These are phyloP conservation scores for Poeciliopsis occidentalis DNA, from an alignment of 2,113 vertebrate species.

Conservation along the genomic window DNA sequence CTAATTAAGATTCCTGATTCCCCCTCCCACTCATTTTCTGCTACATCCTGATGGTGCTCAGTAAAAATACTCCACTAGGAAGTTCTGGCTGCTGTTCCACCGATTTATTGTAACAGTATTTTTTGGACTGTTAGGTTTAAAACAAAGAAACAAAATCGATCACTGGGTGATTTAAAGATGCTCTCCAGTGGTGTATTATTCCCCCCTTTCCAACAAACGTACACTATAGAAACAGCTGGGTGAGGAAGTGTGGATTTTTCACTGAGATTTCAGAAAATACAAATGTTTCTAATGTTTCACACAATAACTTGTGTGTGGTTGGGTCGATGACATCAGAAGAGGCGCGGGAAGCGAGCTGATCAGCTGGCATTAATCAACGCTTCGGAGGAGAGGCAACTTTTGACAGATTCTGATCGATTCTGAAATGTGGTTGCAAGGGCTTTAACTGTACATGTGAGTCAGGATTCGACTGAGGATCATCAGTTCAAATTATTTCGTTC, in stretches of 20 bases:
- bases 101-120: background rate
- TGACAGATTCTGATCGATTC: no score
- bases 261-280: background rate
- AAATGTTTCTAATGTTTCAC: background rate
- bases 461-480: background rate
- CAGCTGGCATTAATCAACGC: background rate
- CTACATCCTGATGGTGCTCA: conserved; percentile 12
- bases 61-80: conserved; percentile 20
- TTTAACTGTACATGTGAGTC: background rate
- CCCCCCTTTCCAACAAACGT: background rate
- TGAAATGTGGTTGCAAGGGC: no score
- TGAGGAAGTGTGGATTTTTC: background rate
- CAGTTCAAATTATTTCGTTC: background rate
- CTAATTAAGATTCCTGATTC: conserved; percentile 43
- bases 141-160: no score
- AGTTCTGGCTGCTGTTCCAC: background rate
- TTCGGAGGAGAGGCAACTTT: no score
- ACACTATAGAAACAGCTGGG: background rate
- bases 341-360: background rate
- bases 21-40: conserved; percentile 39
- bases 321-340: background rate
- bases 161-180: no score
- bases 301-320: background rate
- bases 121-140: background rate
- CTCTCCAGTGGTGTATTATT: no score